Evolutionary conservation across 2,888 invertebrate genomes (phyloP), one percentile per base, ranked within the genome.

Genomic region (Pandemis heparana): DNA sequence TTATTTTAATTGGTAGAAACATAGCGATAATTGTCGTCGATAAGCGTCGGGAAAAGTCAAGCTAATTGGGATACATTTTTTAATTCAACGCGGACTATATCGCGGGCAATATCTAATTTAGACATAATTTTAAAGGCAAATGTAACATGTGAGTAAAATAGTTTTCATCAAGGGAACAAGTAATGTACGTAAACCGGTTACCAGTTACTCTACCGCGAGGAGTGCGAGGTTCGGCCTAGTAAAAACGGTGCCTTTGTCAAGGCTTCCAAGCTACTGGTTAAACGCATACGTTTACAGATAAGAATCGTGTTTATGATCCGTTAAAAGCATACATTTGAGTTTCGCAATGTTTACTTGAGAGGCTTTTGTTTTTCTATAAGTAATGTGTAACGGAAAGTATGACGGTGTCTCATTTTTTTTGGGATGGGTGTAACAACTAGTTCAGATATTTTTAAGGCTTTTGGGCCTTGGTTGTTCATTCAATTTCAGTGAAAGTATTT

Each of bases 161-260:
- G 32, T 68, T 61, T 61, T 69, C 61, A 61, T 69, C 38, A 53
- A 75, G 43, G 71, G 38, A 71, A 75, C 74, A 75, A 76, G 75
- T 74, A 70, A 32, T 59, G 71, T 43, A 51, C 51, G 46, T 10
- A 62, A 76, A 79, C 79, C 79, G 78, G 79, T 77, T 74, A n/a
- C 46, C 51, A 38, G n/a, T 46, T 65, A 43, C 64, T 32, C 23
- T 23, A 23, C 23, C 23, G 23, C 23, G 23, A 23, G 23, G 23
- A 23, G 23, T 74, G 64, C 71, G 71, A 51, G 74, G 75, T 74
- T 65, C 70, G 77, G 75, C 77, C 79, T 75, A 78, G 75, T 60
- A 71, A 64, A 60, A 76, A 74, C 75, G 48, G 74, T 75, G 79
- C 77, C 79, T 78, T 69, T 77, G 78, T 72, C 81, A 80, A 81